A percentile compares a stretch with the other conserved stretches of the same genome.
Conservation (phyloP, 2,113 vertebrate species). For the Morphnarchus princeps region DNA sequence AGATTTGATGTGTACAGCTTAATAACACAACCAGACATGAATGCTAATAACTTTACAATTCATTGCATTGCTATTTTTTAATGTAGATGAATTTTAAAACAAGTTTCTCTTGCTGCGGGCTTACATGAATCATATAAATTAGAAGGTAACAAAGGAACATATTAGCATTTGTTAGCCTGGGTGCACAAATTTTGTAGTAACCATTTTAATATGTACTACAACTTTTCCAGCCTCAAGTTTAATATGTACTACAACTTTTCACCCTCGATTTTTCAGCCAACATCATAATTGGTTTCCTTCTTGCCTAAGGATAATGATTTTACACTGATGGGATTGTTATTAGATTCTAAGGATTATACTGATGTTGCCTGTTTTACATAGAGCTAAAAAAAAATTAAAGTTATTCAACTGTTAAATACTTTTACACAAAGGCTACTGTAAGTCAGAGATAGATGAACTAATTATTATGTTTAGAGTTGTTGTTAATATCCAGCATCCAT, state of each 20-base stretch:
- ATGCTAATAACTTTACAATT: slow-evolving; percentile 80
- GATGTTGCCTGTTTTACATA: slow-evolving; percentile 53
- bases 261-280: slow-evolving; percentile 74
- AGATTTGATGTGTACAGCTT: slow-evolving; percentile 76
- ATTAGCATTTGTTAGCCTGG: slow-evolving; percentile 85
- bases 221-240: slow-evolving; percentile 75
- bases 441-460: slow-evolving; percentile 24
- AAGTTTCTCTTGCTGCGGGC: slow-evolving; percentile 78
- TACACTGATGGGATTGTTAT: slow-evolving; percentile 70
- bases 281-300: slow-evolving; percentile 74
- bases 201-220: slow-evolving; percentile 80
- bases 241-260: slow-evolving; percentile 78
- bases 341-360: slow-evolving; percentile 70
- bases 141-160: slow-evolving; percentile 81
- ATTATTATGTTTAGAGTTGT: background rate
- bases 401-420: background rate
- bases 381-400: slow-evolving; percentile 2
- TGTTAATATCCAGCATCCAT: background rate
- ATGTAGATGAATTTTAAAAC: slow-evolving; percentile 80
- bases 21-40: slow-evolving; percentile 75
- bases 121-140: slow-evolving; percentile 83
- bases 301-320: slow-evolving; percentile 72
- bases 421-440: background rate
- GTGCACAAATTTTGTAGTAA: slow-evolving; percentile 75
- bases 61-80: slow-evolving; percentile 74